phyloP scores from a whole-genome alignment of 1,140 invertebrate species.

The Drosophila asahinai region DNA sequence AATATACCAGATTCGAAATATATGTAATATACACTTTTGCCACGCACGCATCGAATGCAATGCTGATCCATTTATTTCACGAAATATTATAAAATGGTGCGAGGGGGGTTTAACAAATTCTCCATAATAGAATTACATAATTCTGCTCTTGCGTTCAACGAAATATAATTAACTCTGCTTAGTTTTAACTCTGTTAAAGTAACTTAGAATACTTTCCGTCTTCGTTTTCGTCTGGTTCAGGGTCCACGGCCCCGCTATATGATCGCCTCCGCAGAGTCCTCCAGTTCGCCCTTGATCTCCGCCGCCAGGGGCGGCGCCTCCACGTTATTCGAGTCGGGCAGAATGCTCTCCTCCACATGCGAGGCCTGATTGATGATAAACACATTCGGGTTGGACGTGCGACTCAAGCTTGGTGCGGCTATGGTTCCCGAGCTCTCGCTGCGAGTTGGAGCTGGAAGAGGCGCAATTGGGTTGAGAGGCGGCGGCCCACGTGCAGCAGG shows the following conservation, averaged over 20 bases:
- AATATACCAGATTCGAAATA: neutral
- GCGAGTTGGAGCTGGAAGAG: neutral
- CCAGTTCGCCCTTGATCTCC: slow-evolving; percentile 66
- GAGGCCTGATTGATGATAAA: slow-evolving; percentile 56
- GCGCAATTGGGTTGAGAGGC: neutral
- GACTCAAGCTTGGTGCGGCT: neutral
- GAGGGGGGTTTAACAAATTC: slow-evolving; percentile 33
- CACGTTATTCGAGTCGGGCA: slow-evolving; percentile 46
- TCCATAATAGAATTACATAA: slow-evolving; percentile 26
- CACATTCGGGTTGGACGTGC: slow-evolving; percentile 26
- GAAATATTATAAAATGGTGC: slow-evolving; percentile 15
- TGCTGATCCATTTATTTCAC: slow-evolving; percentile 12
- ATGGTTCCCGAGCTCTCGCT: neutral
- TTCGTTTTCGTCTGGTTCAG: neutral
- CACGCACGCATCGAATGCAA: neutral
- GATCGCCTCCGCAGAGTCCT: slow-evolving; percentile 48
- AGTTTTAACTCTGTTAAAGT: slow-evolving; percentile 52
- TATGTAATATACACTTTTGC: slow-evolving; percentile 2
- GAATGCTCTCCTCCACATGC: slow-evolving; percentile 59
- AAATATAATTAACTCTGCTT: slow-evolving; percentile 25
- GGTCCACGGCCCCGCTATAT: slow-evolving; percentile 16
- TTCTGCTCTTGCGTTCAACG: slow-evolving; percentile 41
- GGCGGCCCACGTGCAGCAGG: neutral
- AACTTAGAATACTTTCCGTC: slow-evolving; percentile 70
- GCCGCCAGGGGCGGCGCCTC: slow-evolving; percentile 14